Conservation (phyloP, 1,140 invertebrate species). For the Antheraea pernyi region DNA sequence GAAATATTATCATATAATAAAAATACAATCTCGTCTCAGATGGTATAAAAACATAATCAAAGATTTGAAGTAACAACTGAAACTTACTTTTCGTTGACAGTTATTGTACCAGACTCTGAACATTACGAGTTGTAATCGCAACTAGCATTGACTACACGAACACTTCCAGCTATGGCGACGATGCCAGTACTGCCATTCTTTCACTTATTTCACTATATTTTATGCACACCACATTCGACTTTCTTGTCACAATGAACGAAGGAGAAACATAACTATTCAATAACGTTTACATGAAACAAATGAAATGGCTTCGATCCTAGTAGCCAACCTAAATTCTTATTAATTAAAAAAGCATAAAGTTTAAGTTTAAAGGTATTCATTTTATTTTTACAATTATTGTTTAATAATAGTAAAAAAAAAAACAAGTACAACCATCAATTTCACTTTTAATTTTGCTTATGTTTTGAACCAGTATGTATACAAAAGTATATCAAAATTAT, state of each 20-base stretch:
- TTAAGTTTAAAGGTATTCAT: no score
- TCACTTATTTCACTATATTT: constrained; percentile 28
- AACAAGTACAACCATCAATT: no score
- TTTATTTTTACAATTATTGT: no score
- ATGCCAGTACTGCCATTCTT: constrained; percentile 41
- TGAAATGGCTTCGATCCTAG: constrained; percentile 72
- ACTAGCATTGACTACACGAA: constrained; percentile 27
- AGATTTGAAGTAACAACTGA: constrained; percentile 44
- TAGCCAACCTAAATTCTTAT: constrained; percentile 66
- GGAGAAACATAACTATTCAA: constrained; percentile 27
- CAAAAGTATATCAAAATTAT: no score
- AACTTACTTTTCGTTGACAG: constrained; percentile 9
- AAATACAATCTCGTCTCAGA: constrained; percentile 50
- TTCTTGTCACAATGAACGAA: constrained; percentile 19
- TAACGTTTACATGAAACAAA: constrained; percentile 52
- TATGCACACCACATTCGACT: constrained; percentile 23
- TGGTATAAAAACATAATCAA: constrained; percentile 52
- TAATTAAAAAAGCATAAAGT: no score
- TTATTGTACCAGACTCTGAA: constrained; percentile 10
- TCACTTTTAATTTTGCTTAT: no score
- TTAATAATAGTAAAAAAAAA: no score
- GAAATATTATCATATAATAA: neutral
- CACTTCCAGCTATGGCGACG: constrained; percentile 66
- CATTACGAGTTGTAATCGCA: neutral
- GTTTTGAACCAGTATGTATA: no score